Evolutionary conservation across 1,140 invertebrate species (phyloP).

Genomic region (Monomorium pharaonis): DNA sequence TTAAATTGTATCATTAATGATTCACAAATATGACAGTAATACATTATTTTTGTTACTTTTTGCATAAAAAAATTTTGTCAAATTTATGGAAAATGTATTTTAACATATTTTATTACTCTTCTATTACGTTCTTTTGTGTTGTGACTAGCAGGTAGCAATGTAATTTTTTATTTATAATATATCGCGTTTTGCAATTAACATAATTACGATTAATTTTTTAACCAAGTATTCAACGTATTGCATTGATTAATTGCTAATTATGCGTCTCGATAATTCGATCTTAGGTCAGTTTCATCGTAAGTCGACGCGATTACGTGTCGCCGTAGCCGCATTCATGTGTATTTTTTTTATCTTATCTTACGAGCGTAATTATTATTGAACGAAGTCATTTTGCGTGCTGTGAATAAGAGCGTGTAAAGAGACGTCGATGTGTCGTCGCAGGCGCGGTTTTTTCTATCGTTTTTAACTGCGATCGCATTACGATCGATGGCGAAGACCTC

Average conservation of each 20-base stretch:
- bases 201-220: neutral
- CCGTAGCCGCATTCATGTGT: neutral
- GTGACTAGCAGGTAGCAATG: neutral
- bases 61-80: neutral
- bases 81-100: neutral
- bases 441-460: neutral
- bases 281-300: constrained; percentile 2
- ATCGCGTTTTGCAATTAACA: neutral
- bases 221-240: neutral
- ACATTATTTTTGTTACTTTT: neutral
- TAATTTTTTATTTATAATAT: neutral
- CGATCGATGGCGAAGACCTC: constrained; percentile 38
- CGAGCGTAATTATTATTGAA: constrained; percentile 41
- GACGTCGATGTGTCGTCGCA: neutral
- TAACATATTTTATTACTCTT: neutral
- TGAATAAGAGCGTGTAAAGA: neutral
- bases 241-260: neutral
- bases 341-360: constrained; percentile 53
- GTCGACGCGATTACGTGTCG: neutral
- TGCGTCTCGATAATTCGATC: neutral
- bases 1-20: neutral
- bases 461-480: constrained; percentile 69
- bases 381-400: constrained; percentile 1
- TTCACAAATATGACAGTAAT: neutral
- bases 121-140: neutral